These are phyloP conservation scores for Craseonycteris thonglongyai DNA, from an alignment of 2,113 vertebrate species.

Conservation along the genomic window DNA sequence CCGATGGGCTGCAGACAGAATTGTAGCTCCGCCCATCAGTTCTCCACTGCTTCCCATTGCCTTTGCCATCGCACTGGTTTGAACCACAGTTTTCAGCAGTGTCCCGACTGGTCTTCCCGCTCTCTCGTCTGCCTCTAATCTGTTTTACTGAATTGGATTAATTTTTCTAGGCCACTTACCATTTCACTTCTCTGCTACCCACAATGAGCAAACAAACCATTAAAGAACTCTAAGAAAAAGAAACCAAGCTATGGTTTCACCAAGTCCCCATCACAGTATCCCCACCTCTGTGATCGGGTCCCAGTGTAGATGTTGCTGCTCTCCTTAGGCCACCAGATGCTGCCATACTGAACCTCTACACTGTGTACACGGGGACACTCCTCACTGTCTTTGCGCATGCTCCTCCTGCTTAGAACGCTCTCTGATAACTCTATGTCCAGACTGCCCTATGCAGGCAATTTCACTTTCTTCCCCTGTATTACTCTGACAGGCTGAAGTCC, in stretches of 20 bases:
- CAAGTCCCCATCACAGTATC: neutral
- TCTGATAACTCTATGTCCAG: neutral
- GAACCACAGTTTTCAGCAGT: neutral
- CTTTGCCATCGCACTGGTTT: neutral
- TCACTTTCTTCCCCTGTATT: no score
- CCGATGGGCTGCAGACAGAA: neutral
- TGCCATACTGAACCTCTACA: neutral
- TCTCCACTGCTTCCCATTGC: neutral
- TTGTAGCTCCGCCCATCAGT: neutral
- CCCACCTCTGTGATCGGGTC: neutral
- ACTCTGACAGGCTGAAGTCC: neutral
- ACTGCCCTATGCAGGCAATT: neutral
- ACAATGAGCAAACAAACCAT: neutral
- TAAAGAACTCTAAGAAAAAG: neutral
- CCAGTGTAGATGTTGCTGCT: neutral
- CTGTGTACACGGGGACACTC: fast-evolving
- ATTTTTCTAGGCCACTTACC: neutral
- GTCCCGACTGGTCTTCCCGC: neutral
- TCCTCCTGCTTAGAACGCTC: neutral
- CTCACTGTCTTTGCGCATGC: neutral
- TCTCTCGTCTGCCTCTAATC: neutral
- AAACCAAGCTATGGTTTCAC: neutral
- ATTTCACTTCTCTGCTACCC: neutral
- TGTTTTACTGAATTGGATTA: conserved; percentile 17
- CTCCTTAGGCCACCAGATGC: neutral